Conservation (phyloP, 2,113 vertebrate genomes). For the Rhinoptilus africanus region DNA sequence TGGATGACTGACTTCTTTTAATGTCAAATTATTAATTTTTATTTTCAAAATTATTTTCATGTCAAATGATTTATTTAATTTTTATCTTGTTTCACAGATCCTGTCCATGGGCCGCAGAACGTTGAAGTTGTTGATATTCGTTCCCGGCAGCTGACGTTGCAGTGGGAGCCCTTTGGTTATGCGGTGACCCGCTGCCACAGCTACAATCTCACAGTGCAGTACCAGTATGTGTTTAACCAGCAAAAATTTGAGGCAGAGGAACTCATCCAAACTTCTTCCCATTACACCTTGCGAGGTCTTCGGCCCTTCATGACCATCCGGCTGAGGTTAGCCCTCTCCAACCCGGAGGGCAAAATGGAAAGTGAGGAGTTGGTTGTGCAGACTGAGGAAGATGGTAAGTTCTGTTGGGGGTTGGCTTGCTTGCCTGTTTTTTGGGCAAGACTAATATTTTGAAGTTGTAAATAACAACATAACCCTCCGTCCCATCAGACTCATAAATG, state of each 20-base stretch:
- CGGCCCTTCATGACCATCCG: constrained; percentile 91
- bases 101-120: constrained; percentile 89
- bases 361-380: constrained; percentile 95
- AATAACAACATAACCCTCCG: not conserved
- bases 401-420: not conserved
- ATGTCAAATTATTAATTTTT: not conserved
- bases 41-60: not conserved
- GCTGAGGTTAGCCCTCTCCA: constrained; percentile 88
- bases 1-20: not conserved
- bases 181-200: constrained; percentile 95
- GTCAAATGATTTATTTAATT: not conserved
- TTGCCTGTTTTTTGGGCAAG: not conserved
- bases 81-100: constrained; percentile 75
- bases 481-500: not conserved
- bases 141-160: constrained; percentile 91
- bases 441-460: not conserved
- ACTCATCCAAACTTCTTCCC: constrained; percentile 91
- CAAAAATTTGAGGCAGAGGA: constrained; percentile 91
- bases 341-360: constrained; percentile 92
- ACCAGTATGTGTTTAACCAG: constrained; percentile 94
- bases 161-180: constrained; percentile 97
- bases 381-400: constrained; percentile 92
- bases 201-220: constrained; percentile 96
- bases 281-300: constrained; percentile 91
- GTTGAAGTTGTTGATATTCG: constrained; percentile 95